Base-by-base conservation (phyloP, 2,113 vertebrate genomes). In the Entelurus aequoreus region DNA sequence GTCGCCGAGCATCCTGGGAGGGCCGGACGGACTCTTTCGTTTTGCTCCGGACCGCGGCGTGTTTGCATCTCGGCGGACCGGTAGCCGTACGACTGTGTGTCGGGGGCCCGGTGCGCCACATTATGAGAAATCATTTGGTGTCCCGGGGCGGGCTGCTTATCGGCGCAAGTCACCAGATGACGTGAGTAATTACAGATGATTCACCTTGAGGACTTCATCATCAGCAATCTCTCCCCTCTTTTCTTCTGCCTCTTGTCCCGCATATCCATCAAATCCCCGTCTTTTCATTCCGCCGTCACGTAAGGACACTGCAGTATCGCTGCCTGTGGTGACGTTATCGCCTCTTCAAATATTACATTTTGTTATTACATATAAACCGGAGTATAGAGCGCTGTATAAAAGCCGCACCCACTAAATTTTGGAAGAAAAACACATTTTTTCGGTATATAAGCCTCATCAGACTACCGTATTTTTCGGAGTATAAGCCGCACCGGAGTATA, bases 181-280 rank as follows among this genome's bases (percentile, higher is more conserved):
- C 92, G 90, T 93, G 92, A 95, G 93, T 95, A 95, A 98, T 96
- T 95, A 94, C 89, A 91, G 88, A 93, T 94, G 91, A 96, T 95
- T 95, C 93, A 93, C 91, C 91, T 95, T 93, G 93, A 95, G 92
- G 90, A 86, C 90, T 89, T 81, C 88, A 86, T 92, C 86, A 87
- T 79, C 76, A 84, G 76, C 75, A 82, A 63, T 77, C 66, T 85
- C 72, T 84, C 54, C 71, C 71, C 54, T 15, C 46, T 60, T 44
- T 56, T 58, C 51, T 35, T 61, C 38, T 48, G 57, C 58, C 14
- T 37, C 35, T 67, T 72, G 55, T 44, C 38, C 16, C 9, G 10
- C 37, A 7, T 57, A 46, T 74, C 74, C 67, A 76, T 71, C 73
- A 54, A 28, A 28, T 58, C 19, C 47, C 66, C 48, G 37, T 72